Evolutionary conservation across 2,797 vertebrate genomes (phyloP).

Genomic region (Crotalus adamanteus): DNA sequence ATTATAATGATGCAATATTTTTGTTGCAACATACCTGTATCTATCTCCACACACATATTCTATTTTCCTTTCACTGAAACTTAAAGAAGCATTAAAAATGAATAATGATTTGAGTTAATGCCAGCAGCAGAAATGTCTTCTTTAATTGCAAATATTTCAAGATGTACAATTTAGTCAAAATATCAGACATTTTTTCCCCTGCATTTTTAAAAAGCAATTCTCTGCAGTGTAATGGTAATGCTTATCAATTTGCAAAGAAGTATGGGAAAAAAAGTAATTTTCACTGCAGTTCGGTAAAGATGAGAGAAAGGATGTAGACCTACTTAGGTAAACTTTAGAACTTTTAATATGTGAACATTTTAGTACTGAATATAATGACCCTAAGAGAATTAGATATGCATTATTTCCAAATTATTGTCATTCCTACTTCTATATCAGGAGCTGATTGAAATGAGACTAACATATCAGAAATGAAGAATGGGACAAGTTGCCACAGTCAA

Average conservation of each 20-base stretch:
- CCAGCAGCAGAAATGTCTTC: conserved; percentile 8
- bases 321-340: conserved; percentile 2
- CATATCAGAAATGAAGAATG: not conserved
- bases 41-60: conserved; percentile 26
- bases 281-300: not conserved
- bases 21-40: conserved; percentile 15
- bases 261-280: not conserved
- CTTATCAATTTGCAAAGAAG: conserved; percentile 4
- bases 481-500: not conserved
- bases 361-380: not conserved
- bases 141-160: conserved; percentile 33
- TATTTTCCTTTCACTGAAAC: conserved; percentile 28
- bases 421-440: conserved; percentile 2
- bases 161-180: conserved; percentile 25
- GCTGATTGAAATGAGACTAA: not conserved
- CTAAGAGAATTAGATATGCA: not conserved
- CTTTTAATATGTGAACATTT: not conserved
- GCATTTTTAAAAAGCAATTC: conserved; percentile 16
- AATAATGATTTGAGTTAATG: conserved; percentile 32
- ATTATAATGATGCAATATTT: conserved; percentile 36
- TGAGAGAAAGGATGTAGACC: not conserved
- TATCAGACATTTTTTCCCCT: conserved; percentile 19
- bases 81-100: conserved; percentile 36
- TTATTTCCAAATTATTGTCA: not conserved
- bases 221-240: not conserved